These are phyloP conservation scores for Hyles lineata DNA, from an alignment of 2,888 invertebrate species.

Conservation along the genomic window DNA sequence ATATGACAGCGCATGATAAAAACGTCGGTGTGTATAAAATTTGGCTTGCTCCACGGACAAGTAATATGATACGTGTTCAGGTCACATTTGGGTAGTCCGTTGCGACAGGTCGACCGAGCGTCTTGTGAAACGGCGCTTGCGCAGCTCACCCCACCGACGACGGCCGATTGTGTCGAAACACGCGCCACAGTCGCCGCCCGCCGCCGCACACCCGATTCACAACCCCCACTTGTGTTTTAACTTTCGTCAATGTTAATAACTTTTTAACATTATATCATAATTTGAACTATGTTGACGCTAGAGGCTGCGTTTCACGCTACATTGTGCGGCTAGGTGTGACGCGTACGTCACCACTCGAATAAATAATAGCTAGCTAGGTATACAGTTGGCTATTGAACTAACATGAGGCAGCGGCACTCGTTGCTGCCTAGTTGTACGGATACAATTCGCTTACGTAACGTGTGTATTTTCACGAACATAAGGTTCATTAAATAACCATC, in stretches of 20 bases:
- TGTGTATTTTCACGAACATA: constrained; percentile 3
- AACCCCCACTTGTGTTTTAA: constrained; percentile 51
- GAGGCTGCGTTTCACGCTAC: background rate
- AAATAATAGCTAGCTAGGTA: background rate
- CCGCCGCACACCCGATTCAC: constrained; percentile 65
- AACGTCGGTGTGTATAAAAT: constrained; percentile 2
- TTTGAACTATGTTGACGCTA: background rate
- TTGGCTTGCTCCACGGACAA: constrained; percentile 51
- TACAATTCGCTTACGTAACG: constrained; percentile 7
- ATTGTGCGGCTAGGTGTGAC: constrained; percentile 10
- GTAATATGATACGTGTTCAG: constrained; percentile 81
- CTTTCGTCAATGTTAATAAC: constrained; percentile 3
- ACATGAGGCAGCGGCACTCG: background rate
- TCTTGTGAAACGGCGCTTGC: constrained; percentile 83
- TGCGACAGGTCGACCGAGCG: constrained; percentile 81
- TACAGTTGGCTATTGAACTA: constrained; percentile 14
- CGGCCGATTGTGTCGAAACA: constrained; percentile 77
- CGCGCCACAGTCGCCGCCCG: constrained; percentile 71
- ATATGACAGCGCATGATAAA: background rate
- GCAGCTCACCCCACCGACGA: constrained; percentile 76
- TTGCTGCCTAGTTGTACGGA: background rate
- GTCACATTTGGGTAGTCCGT: constrained; percentile 83
- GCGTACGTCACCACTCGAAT: constrained; percentile 1
- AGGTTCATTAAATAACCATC: background rate
- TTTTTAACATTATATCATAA: background rate